These are phyloP conservation scores for Craniophora ligustri DNA, from an alignment of 2,888 invertebrate species.

Conservation along the genomic window DNA sequence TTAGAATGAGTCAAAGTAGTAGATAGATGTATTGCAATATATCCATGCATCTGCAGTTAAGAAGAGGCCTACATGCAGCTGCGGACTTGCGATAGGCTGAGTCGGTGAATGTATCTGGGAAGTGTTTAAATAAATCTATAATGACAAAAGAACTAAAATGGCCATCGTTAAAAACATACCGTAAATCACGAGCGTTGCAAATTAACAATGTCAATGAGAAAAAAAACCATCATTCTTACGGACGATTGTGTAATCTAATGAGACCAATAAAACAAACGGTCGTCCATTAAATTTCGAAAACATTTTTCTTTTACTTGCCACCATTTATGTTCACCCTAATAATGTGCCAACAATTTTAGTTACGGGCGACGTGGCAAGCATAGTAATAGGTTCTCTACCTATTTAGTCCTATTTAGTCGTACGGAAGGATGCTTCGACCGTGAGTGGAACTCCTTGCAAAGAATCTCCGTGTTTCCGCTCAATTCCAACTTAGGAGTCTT, in stretches of 20 bases:
- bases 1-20: too few relatives aligned
- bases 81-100: too few relatives aligned
- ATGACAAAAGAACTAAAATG: neutral
- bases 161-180: neutral
- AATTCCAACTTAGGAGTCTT: too few relatives aligned
- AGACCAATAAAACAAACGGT: constrained; percentile 9
- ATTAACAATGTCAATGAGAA: constrained; percentile 2
- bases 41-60: too few relatives aligned
- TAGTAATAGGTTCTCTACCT: constrained; percentile 29
- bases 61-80: too few relatives aligned
- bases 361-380: constrained; percentile 22
- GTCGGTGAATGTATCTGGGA: too few relatives aligned
- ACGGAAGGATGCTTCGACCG: constrained; percentile 39
- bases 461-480: too few relatives aligned
- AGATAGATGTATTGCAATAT: too few relatives aligned
- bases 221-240: neutral
- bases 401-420: constrained; percentile 43
- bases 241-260: constrained; percentile 6
- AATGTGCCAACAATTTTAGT: constrained; percentile 27
- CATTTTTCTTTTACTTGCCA: constrained; percentile 20
- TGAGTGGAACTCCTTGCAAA: constrained; percentile 32
- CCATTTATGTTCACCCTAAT: constrained; percentile 21
- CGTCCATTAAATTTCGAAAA: constrained; percentile 7
- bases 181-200: neutral
- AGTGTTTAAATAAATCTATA: too few relatives aligned